phyloP scores from a whole-genome alignment of 2,797 vertebrate species.

The Simalia tracyae region DNA sequence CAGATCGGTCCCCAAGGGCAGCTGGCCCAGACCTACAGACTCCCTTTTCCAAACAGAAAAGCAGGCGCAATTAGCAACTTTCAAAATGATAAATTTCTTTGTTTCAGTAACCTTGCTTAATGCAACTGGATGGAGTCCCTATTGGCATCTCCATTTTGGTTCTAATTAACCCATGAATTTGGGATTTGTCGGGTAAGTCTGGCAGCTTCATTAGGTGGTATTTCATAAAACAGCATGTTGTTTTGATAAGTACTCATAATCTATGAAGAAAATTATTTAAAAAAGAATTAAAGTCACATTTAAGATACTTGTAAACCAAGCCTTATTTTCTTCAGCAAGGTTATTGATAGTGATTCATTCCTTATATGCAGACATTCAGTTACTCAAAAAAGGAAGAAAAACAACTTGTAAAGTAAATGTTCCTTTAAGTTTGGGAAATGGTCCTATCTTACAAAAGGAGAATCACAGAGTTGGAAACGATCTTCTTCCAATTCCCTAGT shows the following conservation, averaged over 20 bases:
- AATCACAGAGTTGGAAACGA: background rate
- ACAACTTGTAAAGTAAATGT: background rate
- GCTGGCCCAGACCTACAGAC: constrained; percentile 75
- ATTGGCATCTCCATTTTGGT: constrained; percentile 64
- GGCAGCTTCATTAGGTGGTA: constrained; percentile 56
- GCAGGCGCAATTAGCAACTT: constrained; percentile 65
- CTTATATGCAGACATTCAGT: background rate
- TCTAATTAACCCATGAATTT: constrained; percentile 70
- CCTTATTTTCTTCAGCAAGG: background rate
- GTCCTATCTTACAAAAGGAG: background rate
- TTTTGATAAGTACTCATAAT: constrained; percentile 54
- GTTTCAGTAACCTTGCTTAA: constrained; percentile 53
- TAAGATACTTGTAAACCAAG: background rate
- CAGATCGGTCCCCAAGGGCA: constrained; percentile 76
- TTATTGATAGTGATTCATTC: background rate
- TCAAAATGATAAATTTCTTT: constrained; percentile 68
- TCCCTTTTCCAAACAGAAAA: constrained; percentile 80
- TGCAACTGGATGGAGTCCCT: background rate
- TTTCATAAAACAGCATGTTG: constrained; percentile 49
- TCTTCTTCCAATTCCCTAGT: too few relatives aligned
- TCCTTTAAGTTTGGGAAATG: background rate
- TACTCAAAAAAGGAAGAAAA: background rate
- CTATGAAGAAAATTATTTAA: background rate
- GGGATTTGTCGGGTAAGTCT: constrained; percentile 59
- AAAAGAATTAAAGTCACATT: constrained; percentile 19